Evolutionary conservation across 2,113 vertebrate genomes (phyloP), one percentile per base, ranked within the genome.

Genomic region (Spermophilus dauricus): DNA sequence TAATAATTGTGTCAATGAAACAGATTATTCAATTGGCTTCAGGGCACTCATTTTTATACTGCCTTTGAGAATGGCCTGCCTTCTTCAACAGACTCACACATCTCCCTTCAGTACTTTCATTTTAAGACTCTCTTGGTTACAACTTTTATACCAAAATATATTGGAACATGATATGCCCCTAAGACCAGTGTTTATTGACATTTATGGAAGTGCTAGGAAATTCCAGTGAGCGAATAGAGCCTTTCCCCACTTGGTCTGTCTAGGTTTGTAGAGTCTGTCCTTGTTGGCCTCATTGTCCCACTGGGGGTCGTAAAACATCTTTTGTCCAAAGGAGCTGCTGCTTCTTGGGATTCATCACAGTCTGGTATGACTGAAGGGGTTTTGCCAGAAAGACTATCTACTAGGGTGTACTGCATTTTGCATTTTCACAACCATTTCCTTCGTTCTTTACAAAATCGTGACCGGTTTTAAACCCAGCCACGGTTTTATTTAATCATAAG

Each of bases 1-100:
- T 98, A 97, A 97, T 98, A 98, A 98, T 92, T 91, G n/a, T 97
- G 75, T 97, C 97, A 98, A 97, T 98, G 97, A 98, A 98, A 98
- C 94, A 96, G 90, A 96, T 96, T 45, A 86, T 98, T 97, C 93
- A 78, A 48, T 96, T 94, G 97, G 72, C 84, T 98, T 96, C 1
- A 24, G 88, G 91, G 73, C 39, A 86, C 94, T 92, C 39, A 8
- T n/a, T n/a, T n/a, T n/a, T 28, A 26, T 24, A 16, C 14, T 88
- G 56, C 90, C 17, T 96, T 85, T 82, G 34, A 78, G 48, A 89
- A 82, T 28, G 24, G 72, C 30, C 34, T 73, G 12, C 6, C 18
- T 89, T 82, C 65, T 51, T 70, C 85, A 61, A 45, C 7, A 90
- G 92, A 86, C 22, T 67, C 67, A 17, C 12, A 34, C 17, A 37